These are phyloP conservation scores for Amblyornis subalaris DNA, from an alignment of 2,113 vertebrate genomes.

Conservation along the genomic window DNA sequence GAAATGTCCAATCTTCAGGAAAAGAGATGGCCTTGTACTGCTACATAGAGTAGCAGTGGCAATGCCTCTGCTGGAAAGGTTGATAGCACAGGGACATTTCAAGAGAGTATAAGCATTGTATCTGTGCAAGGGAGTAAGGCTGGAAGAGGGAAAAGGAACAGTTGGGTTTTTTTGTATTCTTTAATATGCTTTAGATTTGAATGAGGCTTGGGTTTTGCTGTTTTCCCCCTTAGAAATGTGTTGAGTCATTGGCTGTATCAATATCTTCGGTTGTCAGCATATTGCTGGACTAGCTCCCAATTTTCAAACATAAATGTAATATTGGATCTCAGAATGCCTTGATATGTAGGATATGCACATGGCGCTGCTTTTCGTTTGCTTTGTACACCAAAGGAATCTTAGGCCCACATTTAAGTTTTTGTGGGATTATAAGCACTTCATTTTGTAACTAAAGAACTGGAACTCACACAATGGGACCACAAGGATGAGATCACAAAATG, in stretches of 20 bases:
- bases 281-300: neutral
- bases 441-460: neutral
- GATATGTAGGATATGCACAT: fast-evolving
- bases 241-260: neutral
- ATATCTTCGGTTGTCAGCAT: neutral
- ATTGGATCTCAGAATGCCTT: neutral
- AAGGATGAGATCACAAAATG: neutral
- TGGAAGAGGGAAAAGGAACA: too few relatives aligned
- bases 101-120: neutral
- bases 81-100: fast-evolving
- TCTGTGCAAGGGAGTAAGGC: too few relatives aligned
- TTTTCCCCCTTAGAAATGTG: neutral
- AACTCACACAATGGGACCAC: fast-evolving
- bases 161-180: neutral
- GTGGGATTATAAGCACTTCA: neutral
- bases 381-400: neutral
- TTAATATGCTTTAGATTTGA: neutral
- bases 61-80: neutral
- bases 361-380: neutral
- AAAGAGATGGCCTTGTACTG: neutral
- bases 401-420: neutral
- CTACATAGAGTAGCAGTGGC: neutral
- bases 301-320: neutral
- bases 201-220: neutral
- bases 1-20: fast-evolving